phyloP scores from a whole-genome alignment of 2,113 vertebrate genomes.

The Quiscalus mexicanus region DNA sequence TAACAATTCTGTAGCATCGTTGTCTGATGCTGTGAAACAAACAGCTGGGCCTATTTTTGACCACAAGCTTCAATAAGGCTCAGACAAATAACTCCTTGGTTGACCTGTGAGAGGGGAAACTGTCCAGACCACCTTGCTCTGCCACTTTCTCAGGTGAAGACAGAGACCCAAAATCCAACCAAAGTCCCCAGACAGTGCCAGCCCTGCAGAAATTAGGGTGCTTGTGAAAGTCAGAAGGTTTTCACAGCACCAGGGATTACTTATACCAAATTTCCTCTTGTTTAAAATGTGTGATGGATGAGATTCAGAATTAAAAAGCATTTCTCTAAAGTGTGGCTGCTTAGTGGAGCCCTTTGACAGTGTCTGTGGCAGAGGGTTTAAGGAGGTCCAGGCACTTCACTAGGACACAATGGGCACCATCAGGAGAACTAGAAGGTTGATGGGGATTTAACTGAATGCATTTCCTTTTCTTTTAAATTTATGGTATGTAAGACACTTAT shows the following conservation, averaged over 20 bases:
- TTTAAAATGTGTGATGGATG: background rate
- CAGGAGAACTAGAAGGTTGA: background rate
- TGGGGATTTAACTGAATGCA: background rate
- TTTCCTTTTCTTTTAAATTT: constrained; percentile 29
- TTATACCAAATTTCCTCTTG: background rate
- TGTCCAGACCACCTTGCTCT: background rate
- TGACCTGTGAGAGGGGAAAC: background rate
- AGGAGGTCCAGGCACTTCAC: background rate
- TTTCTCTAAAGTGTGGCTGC: background rate
- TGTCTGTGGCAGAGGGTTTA: background rate
- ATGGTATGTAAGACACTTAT: background rate
- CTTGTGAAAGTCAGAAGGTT: background rate
- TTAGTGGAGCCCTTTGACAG: background rate
- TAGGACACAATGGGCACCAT: background rate
- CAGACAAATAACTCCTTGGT: background rate
- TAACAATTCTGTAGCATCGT: background rate
- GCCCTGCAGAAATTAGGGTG: background rate
- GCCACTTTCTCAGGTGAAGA: background rate
- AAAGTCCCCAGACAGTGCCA: accelerated
- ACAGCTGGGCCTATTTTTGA: background rate
- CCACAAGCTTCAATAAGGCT: background rate
- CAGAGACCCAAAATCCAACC: background rate
- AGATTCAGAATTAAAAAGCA: background rate
- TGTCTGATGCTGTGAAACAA: background rate
- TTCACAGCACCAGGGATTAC: background rate